Percentiles rank a stretch among this genome's conserved stretches.
These are phyloP conservation scores for Trichechus manatus DNA, from an alignment of 2,113 vertebrate genomes.

Conservation along the genomic window DNA sequence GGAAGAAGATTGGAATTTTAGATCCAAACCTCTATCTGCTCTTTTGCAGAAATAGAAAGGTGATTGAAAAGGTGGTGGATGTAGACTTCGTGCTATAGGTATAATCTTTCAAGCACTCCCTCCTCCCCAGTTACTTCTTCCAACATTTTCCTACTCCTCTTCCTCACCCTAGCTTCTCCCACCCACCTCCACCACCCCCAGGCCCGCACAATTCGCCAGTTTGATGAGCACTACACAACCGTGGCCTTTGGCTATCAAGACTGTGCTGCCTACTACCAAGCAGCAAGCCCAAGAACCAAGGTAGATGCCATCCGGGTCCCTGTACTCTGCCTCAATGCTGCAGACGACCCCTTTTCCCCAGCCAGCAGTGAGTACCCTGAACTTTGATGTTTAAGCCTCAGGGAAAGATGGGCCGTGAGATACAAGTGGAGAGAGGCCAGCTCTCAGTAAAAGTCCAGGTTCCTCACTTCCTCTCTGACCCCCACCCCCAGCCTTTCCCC, in stretches of 20 bases:
- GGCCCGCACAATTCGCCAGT: slow-evolving; percentile 90
- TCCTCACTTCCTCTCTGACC: not conserved
- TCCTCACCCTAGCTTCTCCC: not conserved
- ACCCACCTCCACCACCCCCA: slow-evolving; percentile 54
- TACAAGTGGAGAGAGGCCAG: not conserved
- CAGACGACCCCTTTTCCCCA: slow-evolving; percentile 92
- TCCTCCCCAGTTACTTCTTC: not conserved
- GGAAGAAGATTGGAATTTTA: not conserved
- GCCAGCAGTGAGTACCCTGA: slow-evolving; percentile 81
- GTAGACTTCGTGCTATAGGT: slow-evolving; percentile 91
- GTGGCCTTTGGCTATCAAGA: slow-evolving; percentile 90
- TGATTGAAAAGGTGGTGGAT: slow-evolving; percentile 89
- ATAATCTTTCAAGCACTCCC: not conserved
- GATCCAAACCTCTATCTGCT: not conserved
- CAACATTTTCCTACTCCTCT: not conserved
- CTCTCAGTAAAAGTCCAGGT: not conserved
- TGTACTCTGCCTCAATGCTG: slow-evolving; percentile 92
- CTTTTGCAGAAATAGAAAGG: slow-evolving; percentile 86
- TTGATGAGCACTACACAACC: slow-evolving; percentile 91
- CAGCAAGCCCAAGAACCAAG: slow-evolving; percentile 89
- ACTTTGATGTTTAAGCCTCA: not conserved
- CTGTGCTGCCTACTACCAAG: slow-evolving; percentile 88
- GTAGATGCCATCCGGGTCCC: slow-evolving; percentile 87
- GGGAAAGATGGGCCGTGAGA: not conserved
- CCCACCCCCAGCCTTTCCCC: slow-evolving; percentile 86